These are phyloP conservation scores for Leucophenga maculata DNA, from an alignment of 2,888 invertebrate genomes.

Conservation along the genomic window DNA sequence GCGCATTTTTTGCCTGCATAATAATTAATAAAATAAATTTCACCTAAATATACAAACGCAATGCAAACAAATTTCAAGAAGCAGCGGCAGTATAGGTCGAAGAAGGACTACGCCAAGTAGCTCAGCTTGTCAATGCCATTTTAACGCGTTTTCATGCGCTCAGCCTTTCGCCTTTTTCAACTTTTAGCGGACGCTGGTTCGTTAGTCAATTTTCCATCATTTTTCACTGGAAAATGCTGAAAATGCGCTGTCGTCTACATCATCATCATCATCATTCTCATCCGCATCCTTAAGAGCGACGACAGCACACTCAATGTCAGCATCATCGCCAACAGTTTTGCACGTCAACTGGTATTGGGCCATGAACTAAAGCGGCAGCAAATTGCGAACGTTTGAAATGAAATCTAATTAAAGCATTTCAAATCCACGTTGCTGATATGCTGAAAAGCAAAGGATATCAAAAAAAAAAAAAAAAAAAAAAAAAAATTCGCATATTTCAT, in stretches of 20 bases:
- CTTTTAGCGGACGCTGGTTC: constrained; percentile 38
- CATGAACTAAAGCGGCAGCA: constrained; percentile 23
- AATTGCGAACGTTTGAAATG: constrained; percentile 38
- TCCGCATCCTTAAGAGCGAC: constrained; percentile 1
- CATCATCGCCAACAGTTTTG: constrained; percentile 28
- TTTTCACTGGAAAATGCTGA: constrained; percentile 57
- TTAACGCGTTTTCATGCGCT: constrained; percentile 49
- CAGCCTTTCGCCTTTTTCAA: too few relatives aligned
- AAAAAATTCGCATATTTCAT: not conserved
- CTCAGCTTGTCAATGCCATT: constrained; percentile 15
- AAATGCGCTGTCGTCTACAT: constrained; percentile 33
- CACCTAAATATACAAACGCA: constrained; percentile 53
- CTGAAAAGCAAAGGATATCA: not conserved
- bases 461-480: too few relatives aligned
- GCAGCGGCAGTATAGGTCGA: not conserved
- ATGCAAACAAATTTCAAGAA: constrained; percentile 6
- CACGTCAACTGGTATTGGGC: not conserved
- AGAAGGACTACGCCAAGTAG: not conserved
- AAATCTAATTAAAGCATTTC: constrained; percentile 58
- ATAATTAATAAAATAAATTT: constrained; percentile 64
- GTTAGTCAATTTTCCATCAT: constrained; percentile 59
- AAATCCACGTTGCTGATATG: constrained; percentile 9
- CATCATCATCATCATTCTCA: constrained; percentile 22
- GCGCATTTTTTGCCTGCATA: constrained; percentile 49
- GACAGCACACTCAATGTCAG: constrained; percentile 44